Conservation (phyloP, 2,113 vertebrate species). For the Synchiropus splendidus region DNA sequence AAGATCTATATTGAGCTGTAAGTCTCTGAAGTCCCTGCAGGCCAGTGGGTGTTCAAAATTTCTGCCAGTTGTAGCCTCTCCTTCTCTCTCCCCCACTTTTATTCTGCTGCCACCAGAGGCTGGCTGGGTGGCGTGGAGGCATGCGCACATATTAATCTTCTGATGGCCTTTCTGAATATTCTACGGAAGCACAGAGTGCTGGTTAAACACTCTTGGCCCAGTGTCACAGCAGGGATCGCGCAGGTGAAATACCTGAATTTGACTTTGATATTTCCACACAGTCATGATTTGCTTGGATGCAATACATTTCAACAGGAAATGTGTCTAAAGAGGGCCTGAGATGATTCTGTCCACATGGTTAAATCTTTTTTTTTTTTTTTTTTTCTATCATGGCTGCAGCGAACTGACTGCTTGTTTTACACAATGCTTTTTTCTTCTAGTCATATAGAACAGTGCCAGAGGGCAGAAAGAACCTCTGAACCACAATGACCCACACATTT, state of each 20-base stretch:
- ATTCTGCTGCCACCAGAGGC: slow-evolving; percentile 35
- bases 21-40: slow-evolving; percentile 38
- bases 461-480: too few relatives aligned
- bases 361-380: too few relatives aligned
- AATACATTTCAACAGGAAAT: too few relatives aligned
- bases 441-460: too few relatives aligned
- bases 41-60: slow-evolving; percentile 62
- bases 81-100: slow-evolving; percentile 45
- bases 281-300: slow-evolving; percentile 21
- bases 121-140: slow-evolving; percentile 14
- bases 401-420: too few relatives aligned
- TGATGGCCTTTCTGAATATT: slow-evolving; percentile 49
- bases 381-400: too few relatives aligned
- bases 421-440: too few relatives aligned
- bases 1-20: slow-evolving; percentile 51
- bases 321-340: too few relatives aligned
- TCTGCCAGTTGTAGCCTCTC: slow-evolving; percentile 58
- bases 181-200: slow-evolving; percentile 39
- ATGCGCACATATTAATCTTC: slow-evolving; percentile 45
- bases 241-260: slow-evolving; percentile 37
- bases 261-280: slow-evolving; percentile 27
- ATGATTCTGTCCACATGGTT: too few relatives aligned
- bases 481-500: too few relatives aligned
- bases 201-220: slow-evolving; percentile 27
- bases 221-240: slow-evolving; percentile 34